Evolutionary conservation across 2,888 invertebrate genomes (phyloP).

Genomic region (Euplexia lucipara): DNA sequence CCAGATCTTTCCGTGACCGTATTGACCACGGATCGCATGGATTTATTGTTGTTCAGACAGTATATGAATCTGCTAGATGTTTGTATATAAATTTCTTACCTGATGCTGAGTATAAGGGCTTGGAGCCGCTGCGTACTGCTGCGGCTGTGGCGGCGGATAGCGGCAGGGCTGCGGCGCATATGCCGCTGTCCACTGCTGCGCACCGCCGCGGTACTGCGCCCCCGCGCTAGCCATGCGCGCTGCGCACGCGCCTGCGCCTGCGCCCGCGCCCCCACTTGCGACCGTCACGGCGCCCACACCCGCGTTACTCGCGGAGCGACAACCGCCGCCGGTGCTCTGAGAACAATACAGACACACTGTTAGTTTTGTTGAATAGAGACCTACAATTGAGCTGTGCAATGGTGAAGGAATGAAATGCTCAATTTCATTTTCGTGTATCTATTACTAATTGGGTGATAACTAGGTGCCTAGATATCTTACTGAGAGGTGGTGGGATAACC

Average conservation of each 20-base stretch:
- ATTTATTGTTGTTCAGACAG: neutral
- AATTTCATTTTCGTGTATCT: neutral
- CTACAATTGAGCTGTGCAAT: neutral
- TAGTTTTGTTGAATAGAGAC: constrained; percentile 5
- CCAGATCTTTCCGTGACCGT: neutral
- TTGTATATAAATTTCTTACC: constrained; percentile 68
- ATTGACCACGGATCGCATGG: neutral
- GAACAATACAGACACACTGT: constrained; percentile 61
- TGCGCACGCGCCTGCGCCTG: constrained; percentile 89
- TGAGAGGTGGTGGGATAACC: neutral
- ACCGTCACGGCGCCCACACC: constrained; percentile 89
- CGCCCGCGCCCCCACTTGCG: constrained; percentile 88
- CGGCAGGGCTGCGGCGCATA: constrained; percentile 89
- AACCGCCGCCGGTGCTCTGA: constrained; percentile 85
- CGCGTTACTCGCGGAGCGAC: constrained; percentile 84
- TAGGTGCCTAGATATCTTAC: neutral
- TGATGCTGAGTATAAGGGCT: constrained; percentile 87
- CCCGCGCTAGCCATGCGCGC: constrained; percentile 90
- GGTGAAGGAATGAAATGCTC: neutral
- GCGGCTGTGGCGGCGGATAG: constrained; percentile 89
- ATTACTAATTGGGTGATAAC: constrained; percentile 3
- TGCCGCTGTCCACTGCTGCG: constrained; percentile 89
- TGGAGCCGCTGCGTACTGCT: constrained; percentile 85
- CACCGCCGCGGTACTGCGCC: constrained; percentile 88
- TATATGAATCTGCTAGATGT: neutral